Evolutionary conservation across 2,113 vertebrate genomes (phyloP).

Genomic region (Forbesichthys papilliferus): DNA sequence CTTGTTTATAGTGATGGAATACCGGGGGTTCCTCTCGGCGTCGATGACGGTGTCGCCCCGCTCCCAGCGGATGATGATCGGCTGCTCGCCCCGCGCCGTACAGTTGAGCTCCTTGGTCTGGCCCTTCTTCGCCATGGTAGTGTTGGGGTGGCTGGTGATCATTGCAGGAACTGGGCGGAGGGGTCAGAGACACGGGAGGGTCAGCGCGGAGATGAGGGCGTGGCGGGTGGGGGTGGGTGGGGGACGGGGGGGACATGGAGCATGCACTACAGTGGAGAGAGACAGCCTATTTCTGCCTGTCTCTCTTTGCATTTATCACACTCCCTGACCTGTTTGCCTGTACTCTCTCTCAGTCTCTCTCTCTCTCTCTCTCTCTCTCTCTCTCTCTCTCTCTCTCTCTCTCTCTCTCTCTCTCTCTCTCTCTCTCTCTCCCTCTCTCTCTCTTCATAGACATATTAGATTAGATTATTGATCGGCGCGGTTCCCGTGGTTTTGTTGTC

Average conservation of each 20-base stretch:
- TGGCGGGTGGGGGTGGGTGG: slow-evolving; percentile 24
- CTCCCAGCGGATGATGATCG: slow-evolving; percentile 99
- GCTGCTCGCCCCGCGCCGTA: slow-evolving; percentile 91
- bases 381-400: slow-evolving; percentile 30
- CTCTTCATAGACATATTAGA: slow-evolving; percentile 42
- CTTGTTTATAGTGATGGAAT: slow-evolving; percentile 95
- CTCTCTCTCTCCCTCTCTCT: slow-evolving; percentile 3
- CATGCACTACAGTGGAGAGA: slow-evolving; percentile 52
- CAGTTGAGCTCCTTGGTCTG: slow-evolving; percentile 97
- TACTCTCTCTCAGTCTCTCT: slow-evolving; percentile 19
- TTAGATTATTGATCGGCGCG: slow-evolving; percentile 70
- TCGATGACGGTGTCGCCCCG: slow-evolving; percentile 97
- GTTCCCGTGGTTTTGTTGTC: slow-evolving; percentile 80
- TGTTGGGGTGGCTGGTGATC: slow-evolving; percentile 99
- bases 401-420: neutral
- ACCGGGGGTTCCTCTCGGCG: slow-evolving; percentile 91
- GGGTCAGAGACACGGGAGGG: slow-evolving; percentile 33
- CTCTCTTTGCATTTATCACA: slow-evolving; percentile 58
- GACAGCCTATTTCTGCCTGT: neutral
- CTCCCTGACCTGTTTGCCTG: slow-evolving; percentile 27
- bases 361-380: slow-evolving; percentile 26
- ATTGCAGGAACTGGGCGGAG: slow-evolving; percentile 89
- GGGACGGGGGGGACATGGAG: neutral
- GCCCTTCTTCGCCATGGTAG: slow-evolving; percentile 97
- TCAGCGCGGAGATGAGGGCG: slow-evolving; percentile 50